Evolutionary conservation across 2,797 vertebrate species (phyloP), one percentile per base, ranked within the genome.

Genomic region (Pangasius larnaudii): DNA sequence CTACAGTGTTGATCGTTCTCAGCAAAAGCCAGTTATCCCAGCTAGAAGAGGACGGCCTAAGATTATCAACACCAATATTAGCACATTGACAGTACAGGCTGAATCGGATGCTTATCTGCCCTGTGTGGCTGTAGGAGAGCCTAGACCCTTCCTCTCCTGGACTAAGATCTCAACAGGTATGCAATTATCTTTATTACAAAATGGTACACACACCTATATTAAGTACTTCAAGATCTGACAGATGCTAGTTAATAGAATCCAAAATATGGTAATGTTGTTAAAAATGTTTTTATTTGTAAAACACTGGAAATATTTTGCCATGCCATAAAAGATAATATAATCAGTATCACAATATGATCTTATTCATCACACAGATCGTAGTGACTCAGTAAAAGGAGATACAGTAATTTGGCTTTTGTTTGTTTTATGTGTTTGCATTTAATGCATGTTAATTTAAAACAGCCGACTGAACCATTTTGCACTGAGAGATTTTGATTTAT

Each of bases 131-230:
- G 85, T 89, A 5, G 97, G 97, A 10, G 95, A 96, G 2, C 98
- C 98, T 1, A 94, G 87, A 87, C 97, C 97, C 51, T 96, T 96
- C 78, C 91, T 98, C 79, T 97, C 96, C 13, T 99, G 98, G 98
- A 98, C 97, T 24, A 97, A 97, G 94, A 93, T 97, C 33, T 95
- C 97, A 46, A 98, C 95, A 92, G 98, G 98, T 99, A 96, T 90
- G 95, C 11, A 61, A 5, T 49, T 42, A 42, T 22, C 24, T 80
- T 58, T 67, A 58, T 65, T 65, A 63, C 3, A 84, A 51, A 36
- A 67, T 65, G 27, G 33, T 27, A n/a, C 36, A 81, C 11, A 42
- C 36, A 9, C 56, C 51, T 56, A 36, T 8, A 56, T 58, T 36
- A 58, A 56, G 58, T 39, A 58, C 0, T 6, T 13, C 30, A 36